A percentile compares a stretch with the other conserved stretches of the same genome.
phyloP scores from a whole-genome alignment of 2,113 vertebrate genomes.

The Gambusia holbrooki region DNA sequence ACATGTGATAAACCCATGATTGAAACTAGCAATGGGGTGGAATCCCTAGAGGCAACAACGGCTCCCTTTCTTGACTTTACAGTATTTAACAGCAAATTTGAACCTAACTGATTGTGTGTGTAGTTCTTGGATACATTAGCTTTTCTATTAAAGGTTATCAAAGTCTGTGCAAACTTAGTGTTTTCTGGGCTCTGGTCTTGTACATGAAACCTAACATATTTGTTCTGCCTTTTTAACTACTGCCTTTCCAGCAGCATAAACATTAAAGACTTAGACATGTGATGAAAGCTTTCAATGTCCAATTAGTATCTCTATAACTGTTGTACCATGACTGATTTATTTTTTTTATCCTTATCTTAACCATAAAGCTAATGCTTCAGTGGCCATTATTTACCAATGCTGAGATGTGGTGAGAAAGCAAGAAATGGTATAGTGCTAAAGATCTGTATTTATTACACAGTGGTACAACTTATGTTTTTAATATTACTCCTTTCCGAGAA shows the following conservation, averaged over 20 bases:
- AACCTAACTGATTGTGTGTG: background rate
- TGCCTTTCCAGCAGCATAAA: slow-evolving; percentile 14
- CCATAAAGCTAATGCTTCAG: slow-evolving; percentile 41
- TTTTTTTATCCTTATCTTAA: slow-evolving; percentile 37
- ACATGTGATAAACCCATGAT: background rate
- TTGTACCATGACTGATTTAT: slow-evolving; percentile 33
- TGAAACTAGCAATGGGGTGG: background rate
- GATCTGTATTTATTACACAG: slow-evolving; percentile 7
- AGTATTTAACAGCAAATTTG: background rate
- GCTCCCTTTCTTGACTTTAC: background rate
- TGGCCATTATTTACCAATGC: slow-evolving; percentile 20
- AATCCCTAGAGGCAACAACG: slow-evolving; percentile 1
- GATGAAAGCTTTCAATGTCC: slow-evolving; percentile 45
- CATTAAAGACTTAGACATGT: slow-evolving; percentile 39
- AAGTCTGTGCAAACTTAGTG: background rate
- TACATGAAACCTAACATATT: background rate
- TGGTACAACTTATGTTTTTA: background rate
- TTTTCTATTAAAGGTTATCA: slow-evolving; percentile 44
- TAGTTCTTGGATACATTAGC: slow-evolving; percentile 22
- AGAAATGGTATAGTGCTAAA: background rate
- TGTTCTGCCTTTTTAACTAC: slow-evolving; percentile 18
- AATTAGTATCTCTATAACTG: slow-evolving; percentile 33
- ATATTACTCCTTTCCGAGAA: background rate
- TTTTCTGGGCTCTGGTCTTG: slow-evolving; percentile 8
- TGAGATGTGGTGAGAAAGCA: background rate